Evolutionary conservation across 2,888 invertebrate species (phyloP).

Genomic region (Syrphus vitripennis): DNA sequence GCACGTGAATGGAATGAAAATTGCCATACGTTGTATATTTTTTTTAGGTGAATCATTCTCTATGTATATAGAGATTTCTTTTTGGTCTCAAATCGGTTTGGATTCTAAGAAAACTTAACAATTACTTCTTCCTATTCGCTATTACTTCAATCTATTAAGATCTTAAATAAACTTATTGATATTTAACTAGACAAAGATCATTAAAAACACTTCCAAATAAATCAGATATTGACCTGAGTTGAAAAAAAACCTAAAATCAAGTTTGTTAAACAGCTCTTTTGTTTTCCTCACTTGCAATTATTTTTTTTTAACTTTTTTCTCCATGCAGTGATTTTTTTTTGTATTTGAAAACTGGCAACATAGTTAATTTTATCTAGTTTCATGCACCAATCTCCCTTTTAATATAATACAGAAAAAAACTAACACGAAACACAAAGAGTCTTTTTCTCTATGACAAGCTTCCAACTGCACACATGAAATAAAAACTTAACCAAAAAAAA

Average conservation of each 20-base stretch:
- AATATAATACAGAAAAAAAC: slow-evolving; percentile 25
- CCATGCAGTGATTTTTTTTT: background rate
- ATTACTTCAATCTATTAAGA: background rate
- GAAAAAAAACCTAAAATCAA: slow-evolving; percentile 9
- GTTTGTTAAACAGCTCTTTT: slow-evolving; percentile 62
- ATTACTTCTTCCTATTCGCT: background rate
- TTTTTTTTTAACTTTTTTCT: background rate
- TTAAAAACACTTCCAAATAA: slow-evolving; percentile 40
- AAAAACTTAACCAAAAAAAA: slow-evolving; percentile 21
- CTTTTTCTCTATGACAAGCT: slow-evolving; percentile 7
- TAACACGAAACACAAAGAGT: slow-evolving; percentile 22
- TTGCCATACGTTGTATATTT: background rate
- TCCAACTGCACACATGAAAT: background rate
- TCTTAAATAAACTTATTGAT: background rate
- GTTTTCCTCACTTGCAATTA: slow-evolving; percentile 26
- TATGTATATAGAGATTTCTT: background rate
- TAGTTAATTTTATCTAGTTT: slow-evolving; percentile 54
- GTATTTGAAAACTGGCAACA: slow-evolving; percentile 45
- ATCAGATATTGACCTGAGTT: background rate
- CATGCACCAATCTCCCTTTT: slow-evolving; percentile 63
- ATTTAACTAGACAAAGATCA: no score
- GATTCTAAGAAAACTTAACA: slow-evolving; percentile 5
- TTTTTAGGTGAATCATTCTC: background rate
- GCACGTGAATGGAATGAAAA: slow-evolving; percentile 48
- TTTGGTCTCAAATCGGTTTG: slow-evolving; percentile 11